These are phyloP conservation scores for Atherinosoma microstoma DNA, from an alignment of 2,797 vertebrate genomes.

Conservation along the genomic window DNA sequence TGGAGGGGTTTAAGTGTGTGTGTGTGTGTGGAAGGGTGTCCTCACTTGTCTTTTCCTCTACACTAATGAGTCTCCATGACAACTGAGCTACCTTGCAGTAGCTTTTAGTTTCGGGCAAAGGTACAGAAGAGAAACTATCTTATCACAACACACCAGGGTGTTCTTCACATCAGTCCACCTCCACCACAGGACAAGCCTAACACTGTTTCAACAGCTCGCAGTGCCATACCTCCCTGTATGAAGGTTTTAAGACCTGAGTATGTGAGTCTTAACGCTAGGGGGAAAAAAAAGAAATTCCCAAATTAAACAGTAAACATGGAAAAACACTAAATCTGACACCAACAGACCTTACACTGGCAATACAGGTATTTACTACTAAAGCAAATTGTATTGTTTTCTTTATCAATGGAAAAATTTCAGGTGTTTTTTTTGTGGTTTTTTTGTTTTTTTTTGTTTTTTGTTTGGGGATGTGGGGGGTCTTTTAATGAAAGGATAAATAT, in stretches of 20 bases:
- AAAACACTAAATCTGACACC: neutral
- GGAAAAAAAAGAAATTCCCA: neutral
- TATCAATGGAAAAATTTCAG: neutral
- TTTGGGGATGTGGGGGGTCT: neutral
- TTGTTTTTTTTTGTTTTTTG: too few relatives aligned
- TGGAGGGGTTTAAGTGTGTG: conserved; percentile 20
- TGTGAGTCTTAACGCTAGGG: conserved; percentile 1
- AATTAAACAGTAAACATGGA: conserved; percentile 3
- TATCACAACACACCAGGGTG: conserved; percentile 29
- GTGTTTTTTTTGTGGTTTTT: neutral
- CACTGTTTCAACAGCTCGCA: conserved; percentile 18
- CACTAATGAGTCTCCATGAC: conserved; percentile 78
- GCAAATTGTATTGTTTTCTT: neutral
- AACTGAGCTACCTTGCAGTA: conserved; percentile 68
- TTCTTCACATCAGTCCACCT: conserved; percentile 23
- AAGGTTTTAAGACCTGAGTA: neutral
- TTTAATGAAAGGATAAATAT: neutral
- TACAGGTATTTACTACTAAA: neutral
- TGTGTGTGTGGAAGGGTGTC: neutral
- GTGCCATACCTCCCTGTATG: neutral
- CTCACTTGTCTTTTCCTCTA: conserved; percentile 60
- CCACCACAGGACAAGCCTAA: conserved; percentile 11
- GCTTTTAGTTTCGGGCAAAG: conserved; percentile 56
- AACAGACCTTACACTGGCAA: neutral
- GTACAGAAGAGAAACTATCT: conserved; percentile 58